Evolutionary conservation across 2,888 invertebrate genomes (phyloP), one percentile per base, ranked within the genome.

Genomic region (Metallyticus violacea): DNA sequence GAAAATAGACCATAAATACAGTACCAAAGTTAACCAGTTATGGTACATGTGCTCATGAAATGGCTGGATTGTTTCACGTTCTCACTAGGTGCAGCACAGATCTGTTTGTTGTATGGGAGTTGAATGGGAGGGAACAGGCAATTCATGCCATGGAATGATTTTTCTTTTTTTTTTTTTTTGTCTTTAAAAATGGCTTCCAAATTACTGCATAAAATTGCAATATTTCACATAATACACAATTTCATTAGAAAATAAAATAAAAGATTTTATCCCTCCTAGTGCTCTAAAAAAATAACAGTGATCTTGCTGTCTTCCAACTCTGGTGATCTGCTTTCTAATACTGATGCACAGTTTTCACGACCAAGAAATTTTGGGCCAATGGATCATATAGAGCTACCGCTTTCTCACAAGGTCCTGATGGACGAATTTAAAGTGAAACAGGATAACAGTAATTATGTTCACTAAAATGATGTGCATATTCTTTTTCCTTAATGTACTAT

Each of bases 391-490:
- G n/a, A 83, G 83, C 62, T 77, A 86, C 78, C 79, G 26, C 76
- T 62, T 81, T 79, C 26, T 84, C 79, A 86, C 29, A 84, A 30
- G 25, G 62, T 84, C 79, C 83, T 77, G 77, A 28, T 84, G 86
- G 86, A 86, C 82, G 79, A 86, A 84, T 84, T 77, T 84, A 83
- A 86, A 79, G 83, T 86, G 79, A 83, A 78, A 79, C 62, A 86
- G 22, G 30, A 77, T 83, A 83, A 83, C 83, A 83, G 77, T 82
- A 82, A 30, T 84, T 84, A 83, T 85, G 79, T 86, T 84, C 81
- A 85, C 81, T 86, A 84, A 87, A 86, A 88, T 85, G 79, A 86
- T 86, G 86, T 87, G 87, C 87, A 87, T 82, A 88, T 86, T 85
- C 81, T 88, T 86, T 85, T 88, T 84, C 80, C 76, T 85, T 79